Base-by-base conservation (phyloP, 1,140 invertebrate genomes). In the Chelonus insularis region DNA sequence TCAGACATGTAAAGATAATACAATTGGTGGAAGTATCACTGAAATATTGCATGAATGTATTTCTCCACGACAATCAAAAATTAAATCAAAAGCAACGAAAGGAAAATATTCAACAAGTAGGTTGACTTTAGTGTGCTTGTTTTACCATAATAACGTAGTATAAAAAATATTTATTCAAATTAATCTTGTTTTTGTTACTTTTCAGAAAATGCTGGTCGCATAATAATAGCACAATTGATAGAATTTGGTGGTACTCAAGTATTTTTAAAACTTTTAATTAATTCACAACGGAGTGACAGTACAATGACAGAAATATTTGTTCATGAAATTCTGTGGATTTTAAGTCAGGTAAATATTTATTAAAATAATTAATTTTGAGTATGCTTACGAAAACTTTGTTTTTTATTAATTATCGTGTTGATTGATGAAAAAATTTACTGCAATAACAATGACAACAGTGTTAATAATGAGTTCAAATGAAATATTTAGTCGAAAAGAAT, bases 271-370 rank as follows among this genome's bases (percentile, higher is more conserved):
- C 66, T 81, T 34, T 63, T 84, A 51, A 73, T 74, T 45, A 79
- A 72, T 60, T 73, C 73, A 25, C 75, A 80, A 34, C 69, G 74
- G 47, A 61, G 68, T 50, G 80, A 83, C 48, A 76, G 66, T 9
- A 67, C 73, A 18, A 73, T 74, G 62, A 68, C 72, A 23, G 81
- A 84, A 65, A 57, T 73, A 20, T 67, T 84, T 20, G 62, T 80
- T 39, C 74, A 82, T 68, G 82, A 84, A 60, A 65, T 80, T 50
- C 66, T 84, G 12, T 83, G 81, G 77, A 76, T 82, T 62, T 68
- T 84, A 48, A 77, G 81, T 65, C 82, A 84, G 70, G 74, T 83
- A 64, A 64, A 65, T 7, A 59, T 39, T 12, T 51, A 47, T 45
- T 50, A 48, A 45, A 37, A 14, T 52, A 21, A 32, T n/a, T 4